Conservation (phyloP, 2,888 invertebrate species). For the Thymelicus acteon region DNA sequence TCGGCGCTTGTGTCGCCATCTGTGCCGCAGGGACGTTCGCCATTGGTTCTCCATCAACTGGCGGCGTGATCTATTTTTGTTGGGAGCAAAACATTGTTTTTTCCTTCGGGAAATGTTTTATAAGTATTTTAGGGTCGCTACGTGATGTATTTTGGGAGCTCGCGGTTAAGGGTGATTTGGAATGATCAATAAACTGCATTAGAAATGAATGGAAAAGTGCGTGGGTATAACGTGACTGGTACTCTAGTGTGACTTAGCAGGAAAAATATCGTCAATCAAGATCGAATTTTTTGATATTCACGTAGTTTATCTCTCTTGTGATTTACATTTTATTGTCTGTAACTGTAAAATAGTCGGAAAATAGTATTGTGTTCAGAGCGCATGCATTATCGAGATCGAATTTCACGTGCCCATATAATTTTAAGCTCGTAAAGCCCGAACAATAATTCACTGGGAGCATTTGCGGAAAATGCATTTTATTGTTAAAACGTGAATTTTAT, state of each 20-base stretch:
- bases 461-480: slow-evolving; percentile 86
- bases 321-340: slow-evolving; percentile 47
- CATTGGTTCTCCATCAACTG: slow-evolving; percentile 83
- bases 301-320: slow-evolving; percentile 40
- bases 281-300: slow-evolving; percentile 6
- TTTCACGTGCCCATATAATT: slow-evolving; percentile 84
- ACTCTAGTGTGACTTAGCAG: slow-evolving; percentile 3
- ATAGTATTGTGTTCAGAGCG: slow-evolving; percentile 68
- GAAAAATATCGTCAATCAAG: slow-evolving; percentile 1
- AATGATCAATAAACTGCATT: slow-evolving; percentile 55
- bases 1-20: slow-evolving; percentile 80
- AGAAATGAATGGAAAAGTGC: slow-evolving; percentile 41
- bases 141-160: slow-evolving; percentile 70
- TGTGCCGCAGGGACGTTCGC: slow-evolving; percentile 77
- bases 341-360: slow-evolving; percentile 59
- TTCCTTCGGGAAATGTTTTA: slow-evolving; percentile 80
- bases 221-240: too few relatives aligned
- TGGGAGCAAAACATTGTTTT: slow-evolving; percentile 80
- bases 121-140: slow-evolving; percentile 77
- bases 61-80: slow-evolving; percentile 82
- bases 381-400: slow-evolving; percentile 82
- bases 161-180: slow-evolving; percentile 48
- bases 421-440: slow-evolving; percentile 83
- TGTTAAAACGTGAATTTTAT: slow-evolving; percentile 86
- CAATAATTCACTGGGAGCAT: slow-evolving; percentile 83